A percentile compares a stretch with the other conserved stretches of the same genome.
These are phyloP conservation scores for Arctocebus calabarensis DNA, from an alignment of 2,797 vertebrate species.

Conservation along the genomic window DNA sequence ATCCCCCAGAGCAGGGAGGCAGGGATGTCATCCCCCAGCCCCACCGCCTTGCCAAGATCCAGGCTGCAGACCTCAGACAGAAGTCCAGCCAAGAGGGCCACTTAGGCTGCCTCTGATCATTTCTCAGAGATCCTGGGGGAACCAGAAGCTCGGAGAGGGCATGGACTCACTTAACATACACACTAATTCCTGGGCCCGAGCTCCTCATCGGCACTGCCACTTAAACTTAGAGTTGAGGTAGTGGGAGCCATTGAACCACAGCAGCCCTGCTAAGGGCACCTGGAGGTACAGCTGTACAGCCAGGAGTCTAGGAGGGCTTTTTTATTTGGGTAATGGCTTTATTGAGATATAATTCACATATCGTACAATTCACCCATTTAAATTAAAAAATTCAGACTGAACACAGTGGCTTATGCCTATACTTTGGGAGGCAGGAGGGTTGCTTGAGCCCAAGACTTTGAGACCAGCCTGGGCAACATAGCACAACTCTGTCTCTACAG, in stretches of 20 bases:
- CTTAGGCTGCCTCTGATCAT: no score
- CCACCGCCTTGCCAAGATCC: fast-evolving
- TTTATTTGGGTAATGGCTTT: background rate
- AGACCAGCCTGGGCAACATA: background rate
- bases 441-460: background rate
- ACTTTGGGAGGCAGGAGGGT: background rate
- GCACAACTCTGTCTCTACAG: background rate
- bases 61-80: background rate
- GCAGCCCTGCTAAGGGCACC: background rate
- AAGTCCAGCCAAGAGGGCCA: background rate
- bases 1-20: background rate
- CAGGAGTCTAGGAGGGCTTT: background rate
- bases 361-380: background rate
- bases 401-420: background rate
- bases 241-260: background rate
- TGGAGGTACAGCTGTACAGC: fast-evolving
- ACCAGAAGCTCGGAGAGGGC: background rate
- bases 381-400: background rate
- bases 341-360: background rate
- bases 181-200: no score
- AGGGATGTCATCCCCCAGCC: fast-evolving
- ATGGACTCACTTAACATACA: background rate
- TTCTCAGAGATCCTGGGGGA: background rate
- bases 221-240: background rate
- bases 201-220: background rate